Conservation (phyloP, 2,113 vertebrate genomes). For the Diadophis punctatus region DNA sequence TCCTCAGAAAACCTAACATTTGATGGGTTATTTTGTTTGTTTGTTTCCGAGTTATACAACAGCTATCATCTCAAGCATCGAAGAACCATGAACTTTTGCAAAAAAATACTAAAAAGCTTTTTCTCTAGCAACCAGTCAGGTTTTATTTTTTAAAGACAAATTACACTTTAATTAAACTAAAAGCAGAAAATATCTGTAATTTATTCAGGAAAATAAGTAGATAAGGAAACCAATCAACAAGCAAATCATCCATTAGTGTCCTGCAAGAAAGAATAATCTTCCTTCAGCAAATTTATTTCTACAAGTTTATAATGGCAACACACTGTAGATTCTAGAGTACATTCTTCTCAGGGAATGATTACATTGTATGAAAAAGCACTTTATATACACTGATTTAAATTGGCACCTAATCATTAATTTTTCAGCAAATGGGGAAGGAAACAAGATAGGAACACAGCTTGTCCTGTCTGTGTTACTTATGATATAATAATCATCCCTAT, state of each 20-base stretch:
- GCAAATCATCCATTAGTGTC: neutral
- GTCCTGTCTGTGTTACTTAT: neutral
- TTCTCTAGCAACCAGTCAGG: neutral
- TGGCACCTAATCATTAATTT: neutral
- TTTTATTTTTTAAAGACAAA: neutral
- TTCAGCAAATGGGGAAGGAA: neutral
- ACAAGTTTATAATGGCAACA: neutral
- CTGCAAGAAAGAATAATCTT: neutral
- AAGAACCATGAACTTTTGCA: neutral
- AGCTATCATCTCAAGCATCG: neutral
- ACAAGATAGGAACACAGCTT: neutral
- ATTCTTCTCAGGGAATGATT: neutral
- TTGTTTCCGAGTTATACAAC: neutral
- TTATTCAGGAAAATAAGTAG: neutral
- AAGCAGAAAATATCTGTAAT: neutral
- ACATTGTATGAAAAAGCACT: neutral
- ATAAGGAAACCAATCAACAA: neutral
- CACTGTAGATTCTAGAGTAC: neutral
- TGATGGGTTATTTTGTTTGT: neutral
- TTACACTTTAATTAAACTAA: neutral
- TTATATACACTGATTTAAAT: neutral
- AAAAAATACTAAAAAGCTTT: neutral
- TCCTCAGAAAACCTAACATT: neutral
- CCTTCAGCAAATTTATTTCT: neutral
- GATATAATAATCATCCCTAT: neutral